phyloP scores from a whole-genome alignment of 2,888 invertebrate genomes.

The Cosmia trapezina region DNA sequence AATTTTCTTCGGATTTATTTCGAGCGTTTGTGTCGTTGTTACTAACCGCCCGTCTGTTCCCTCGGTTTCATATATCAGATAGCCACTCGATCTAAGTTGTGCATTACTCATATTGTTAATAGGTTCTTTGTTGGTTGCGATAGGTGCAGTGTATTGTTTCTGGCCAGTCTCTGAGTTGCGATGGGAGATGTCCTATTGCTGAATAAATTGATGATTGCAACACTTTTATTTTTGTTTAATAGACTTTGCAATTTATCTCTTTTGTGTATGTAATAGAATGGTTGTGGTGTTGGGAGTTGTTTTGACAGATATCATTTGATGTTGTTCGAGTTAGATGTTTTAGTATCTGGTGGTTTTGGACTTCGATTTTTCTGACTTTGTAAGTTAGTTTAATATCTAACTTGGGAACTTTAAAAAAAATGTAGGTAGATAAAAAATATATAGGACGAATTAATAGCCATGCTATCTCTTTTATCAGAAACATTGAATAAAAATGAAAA shows the following conservation, averaged over 20 bases:
- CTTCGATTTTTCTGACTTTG: no score
- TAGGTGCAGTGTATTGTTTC: slow-evolving; percentile 78
- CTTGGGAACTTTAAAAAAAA: background rate
- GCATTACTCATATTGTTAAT: slow-evolving; percentile 84
- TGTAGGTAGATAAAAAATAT: background rate
- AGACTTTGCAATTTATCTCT: slow-evolving; percentile 58
- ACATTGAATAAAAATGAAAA: slow-evolving; percentile 65
- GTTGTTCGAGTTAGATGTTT: background rate
- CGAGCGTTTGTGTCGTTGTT: background rate
- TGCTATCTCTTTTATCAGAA: slow-evolving; percentile 53
- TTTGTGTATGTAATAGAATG: slow-evolving; percentile 45
- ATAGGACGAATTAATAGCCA: slow-evolving; percentile 22
- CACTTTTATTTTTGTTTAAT: slow-evolving; percentile 61
- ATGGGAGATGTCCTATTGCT: slow-evolving; percentile 68
- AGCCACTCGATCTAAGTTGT: slow-evolving; percentile 82
- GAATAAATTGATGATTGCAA: slow-evolving; percentile 62
- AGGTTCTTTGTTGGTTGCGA: slow-evolving; percentile 82
- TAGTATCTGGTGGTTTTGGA: background rate
- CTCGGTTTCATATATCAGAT: slow-evolving; percentile 72
- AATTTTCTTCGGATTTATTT: background rate
- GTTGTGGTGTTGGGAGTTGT: slow-evolving; percentile 20
- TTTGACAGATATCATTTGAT: slow-evolving; percentile 24
- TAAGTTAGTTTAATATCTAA: background rate
- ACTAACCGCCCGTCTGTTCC: slow-evolving; percentile 69
- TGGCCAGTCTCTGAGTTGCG: slow-evolving; percentile 64